A percentile compares a stretch with the other conserved stretches of the same genome.
Conservation (phyloP, 2,113 vertebrate genomes). For the Antechinus stuartii region DNA sequence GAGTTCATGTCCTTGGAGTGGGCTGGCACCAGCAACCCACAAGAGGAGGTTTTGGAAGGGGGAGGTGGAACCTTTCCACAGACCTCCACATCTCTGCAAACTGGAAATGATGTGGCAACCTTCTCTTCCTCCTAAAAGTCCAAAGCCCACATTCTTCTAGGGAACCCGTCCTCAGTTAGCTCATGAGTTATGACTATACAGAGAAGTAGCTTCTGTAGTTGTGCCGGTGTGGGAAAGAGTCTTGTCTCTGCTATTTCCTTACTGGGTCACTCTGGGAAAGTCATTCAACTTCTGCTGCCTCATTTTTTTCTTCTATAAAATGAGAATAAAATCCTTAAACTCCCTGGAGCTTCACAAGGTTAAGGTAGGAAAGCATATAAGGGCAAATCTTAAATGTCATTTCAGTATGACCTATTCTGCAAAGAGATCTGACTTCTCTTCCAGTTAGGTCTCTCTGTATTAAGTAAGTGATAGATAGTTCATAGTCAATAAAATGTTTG, state of each 20-base stretch:
- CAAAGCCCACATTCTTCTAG: background rate
- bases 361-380: background rate
- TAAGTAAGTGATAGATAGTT: background rate
- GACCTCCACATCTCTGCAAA: background rate
- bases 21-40: slow-evolving; percentile 1
- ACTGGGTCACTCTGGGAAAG: background rate
- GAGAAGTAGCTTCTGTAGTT: background rate
- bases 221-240: background rate
- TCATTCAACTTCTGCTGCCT: background rate
- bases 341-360: background rate
- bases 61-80: background rate
- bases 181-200: background rate
- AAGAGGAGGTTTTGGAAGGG: background rate
- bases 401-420: background rate
- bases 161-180: background rate
- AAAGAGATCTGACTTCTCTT: background rate
- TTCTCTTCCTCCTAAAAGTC: slow-evolving; percentile 3
- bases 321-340: background rate
- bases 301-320: background rate
- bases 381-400: background rate
- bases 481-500: background rate
- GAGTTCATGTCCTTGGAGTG: background rate
- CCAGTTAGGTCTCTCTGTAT: background rate
- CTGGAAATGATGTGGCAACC: background rate
- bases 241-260: background rate